Evolutionary conservation across 2,797 vertebrate species (phyloP).

Genomic region (Spea hammondii): DNA sequence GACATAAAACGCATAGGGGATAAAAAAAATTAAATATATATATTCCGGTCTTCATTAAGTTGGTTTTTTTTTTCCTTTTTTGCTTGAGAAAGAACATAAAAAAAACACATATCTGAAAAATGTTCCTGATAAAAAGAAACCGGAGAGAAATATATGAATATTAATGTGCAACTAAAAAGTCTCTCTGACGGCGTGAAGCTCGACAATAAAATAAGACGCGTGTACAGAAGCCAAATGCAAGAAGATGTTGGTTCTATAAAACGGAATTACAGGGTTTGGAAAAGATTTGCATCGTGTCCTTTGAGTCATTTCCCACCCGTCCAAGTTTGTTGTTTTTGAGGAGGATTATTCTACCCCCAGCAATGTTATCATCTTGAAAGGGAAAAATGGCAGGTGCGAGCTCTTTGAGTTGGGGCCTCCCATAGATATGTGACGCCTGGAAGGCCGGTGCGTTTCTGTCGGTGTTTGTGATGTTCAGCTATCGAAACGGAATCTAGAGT

Average conservation of each 20-base stretch:
- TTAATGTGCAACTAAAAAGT: slow-evolving; percentile 44
- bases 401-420: slow-evolving; percentile 48
- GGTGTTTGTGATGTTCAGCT: slow-evolving; percentile 12
- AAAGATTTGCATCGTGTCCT: slow-evolving; percentile 40
- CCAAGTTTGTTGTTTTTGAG: slow-evolving; percentile 44
- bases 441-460: slow-evolving; percentile 36
- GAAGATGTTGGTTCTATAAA: slow-evolving; percentile 50
- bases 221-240: slow-evolving; percentile 41
- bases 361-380: slow-evolving; percentile 51
- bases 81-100: slow-evolving; percentile 32
- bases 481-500: slow-evolving; percentile 20
- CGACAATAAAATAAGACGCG: slow-evolving; percentile 41
- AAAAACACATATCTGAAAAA: slow-evolving; percentile 39
- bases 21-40: neutral
- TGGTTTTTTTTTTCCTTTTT: neutral
- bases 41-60: neutral
- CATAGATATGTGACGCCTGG: slow-evolving; percentile 29
- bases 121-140: slow-evolving; percentile 40
- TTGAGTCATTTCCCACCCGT: slow-evolving; percentile 32
- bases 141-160: slow-evolving; percentile 49
- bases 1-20: neutral
- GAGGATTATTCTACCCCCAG: slow-evolving; percentile 49
- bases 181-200: slow-evolving; percentile 31
- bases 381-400: slow-evolving; percentile 35
- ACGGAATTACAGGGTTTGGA: slow-evolving; percentile 41